A percentile compares a stretch with the other conserved stretches of the same genome.
These are phyloP conservation scores for Drosophila heteroneura DNA, from an alignment of 2,888 invertebrate genomes.

Conservation along the genomic window DNA sequence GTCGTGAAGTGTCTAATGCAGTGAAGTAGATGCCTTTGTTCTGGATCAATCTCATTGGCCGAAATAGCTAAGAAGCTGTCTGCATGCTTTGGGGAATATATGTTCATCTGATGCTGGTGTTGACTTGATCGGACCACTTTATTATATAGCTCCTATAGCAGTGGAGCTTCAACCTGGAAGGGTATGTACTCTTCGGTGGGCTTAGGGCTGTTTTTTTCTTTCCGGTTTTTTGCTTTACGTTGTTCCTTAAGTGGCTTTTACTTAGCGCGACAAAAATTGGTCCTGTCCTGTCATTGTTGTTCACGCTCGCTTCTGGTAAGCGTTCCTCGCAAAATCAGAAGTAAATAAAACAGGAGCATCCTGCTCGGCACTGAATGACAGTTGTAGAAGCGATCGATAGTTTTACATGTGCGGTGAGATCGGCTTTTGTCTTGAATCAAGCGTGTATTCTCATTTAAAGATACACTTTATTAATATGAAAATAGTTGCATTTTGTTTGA, in stretches of 20 bases:
- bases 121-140: neutral
- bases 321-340: neutral
- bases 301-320: neutral
- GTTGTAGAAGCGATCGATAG: neutral
- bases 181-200: neutral
- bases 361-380: neutral
- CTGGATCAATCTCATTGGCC: neutral
- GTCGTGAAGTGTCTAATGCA: neutral
- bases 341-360: neutral
- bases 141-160: neutral
- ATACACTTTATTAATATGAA: neutral
- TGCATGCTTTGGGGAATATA: neutral
- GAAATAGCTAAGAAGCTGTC: neutral
- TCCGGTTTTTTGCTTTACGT: neutral
- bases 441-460: neutral
- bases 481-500: neutral
- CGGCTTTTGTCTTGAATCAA: neutral
- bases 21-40: neutral
- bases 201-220: neutral
- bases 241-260: slow-evolving; percentile 53
- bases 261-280: slow-evolving; percentile 44
- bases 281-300: neutral
- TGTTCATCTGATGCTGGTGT: neutral
- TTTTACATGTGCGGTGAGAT: neutral
- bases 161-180: neutral